Evolutionary conservation across 2,113 vertebrate genomes (phyloP).

Genomic region (Bathybates hornii): DNA sequence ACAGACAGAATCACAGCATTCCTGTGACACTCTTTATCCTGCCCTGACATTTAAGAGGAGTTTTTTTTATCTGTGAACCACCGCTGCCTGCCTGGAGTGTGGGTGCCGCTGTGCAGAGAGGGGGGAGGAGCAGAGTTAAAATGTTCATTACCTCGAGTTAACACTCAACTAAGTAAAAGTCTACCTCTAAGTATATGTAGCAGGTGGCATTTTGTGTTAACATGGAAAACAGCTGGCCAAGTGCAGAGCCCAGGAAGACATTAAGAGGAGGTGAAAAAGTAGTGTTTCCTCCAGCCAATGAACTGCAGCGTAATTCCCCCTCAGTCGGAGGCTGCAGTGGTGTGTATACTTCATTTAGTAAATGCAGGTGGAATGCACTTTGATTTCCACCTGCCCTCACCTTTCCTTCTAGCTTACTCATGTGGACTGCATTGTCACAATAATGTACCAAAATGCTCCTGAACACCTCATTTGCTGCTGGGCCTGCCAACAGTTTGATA

Average conservation of each 20-base stretch:
- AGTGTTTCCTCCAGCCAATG: constrained; percentile 19
- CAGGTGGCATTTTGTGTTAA: constrained; percentile 44
- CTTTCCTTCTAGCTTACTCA: not conserved
- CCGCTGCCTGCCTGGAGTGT: not conserved
- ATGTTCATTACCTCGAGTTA: constrained; percentile 40
- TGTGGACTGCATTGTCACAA: not conserved
- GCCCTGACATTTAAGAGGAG: constrained; percentile 48
- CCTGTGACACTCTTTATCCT: constrained; percentile 34
- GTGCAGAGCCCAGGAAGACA: not conserved
- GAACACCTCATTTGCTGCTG: not conserved
- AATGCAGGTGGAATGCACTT: constrained; percentile 11
- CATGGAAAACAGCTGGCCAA: not conserved
- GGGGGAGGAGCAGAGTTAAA: constrained; percentile 25
- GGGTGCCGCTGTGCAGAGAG: not conserved
- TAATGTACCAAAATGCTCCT: not conserved
- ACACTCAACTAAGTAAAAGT: constrained; percentile 11
- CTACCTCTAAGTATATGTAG: constrained; percentile 13
- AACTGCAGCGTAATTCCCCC: constrained; percentile 1
- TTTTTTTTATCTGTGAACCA: constrained; percentile 3
- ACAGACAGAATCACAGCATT: constrained; percentile 35
- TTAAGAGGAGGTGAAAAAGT: constrained; percentile 10
- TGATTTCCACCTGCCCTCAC: not conserved
- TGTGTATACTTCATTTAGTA: not conserved
- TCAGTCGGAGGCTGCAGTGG: constrained; percentile 15
- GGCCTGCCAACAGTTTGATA: not conserved